Conservation (phyloP, 2,797 vertebrate species). For the Danio choprae region DNA sequence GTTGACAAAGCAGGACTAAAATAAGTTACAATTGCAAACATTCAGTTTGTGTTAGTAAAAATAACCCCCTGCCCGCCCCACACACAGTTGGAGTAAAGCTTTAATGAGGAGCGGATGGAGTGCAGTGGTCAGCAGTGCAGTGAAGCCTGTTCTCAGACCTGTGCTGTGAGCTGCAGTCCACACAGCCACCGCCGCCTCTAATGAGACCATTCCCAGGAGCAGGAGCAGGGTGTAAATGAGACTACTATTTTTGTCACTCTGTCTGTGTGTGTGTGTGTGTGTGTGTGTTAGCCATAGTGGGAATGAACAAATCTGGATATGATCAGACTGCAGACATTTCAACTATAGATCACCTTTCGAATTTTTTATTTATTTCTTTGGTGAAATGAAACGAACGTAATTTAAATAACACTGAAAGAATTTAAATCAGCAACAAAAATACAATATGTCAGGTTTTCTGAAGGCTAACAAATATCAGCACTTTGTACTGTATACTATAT, state of each 20-base stretch:
- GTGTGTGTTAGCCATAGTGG: conserved; percentile 5
- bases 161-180: conserved; percentile 16
- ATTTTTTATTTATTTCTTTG: neutral
- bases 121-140: neutral
- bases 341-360: neutral
- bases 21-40: neutral
- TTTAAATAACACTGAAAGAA: neutral
- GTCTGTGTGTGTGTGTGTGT: no score
- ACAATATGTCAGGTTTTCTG: neutral
- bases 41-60: neutral
- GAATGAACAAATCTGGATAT: conserved; percentile 31
- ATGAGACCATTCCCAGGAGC: conserved; percentile 51
- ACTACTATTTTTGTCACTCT: conserved; percentile 48
- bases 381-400: neutral
- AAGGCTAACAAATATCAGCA: neutral
- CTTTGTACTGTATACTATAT: neutral
- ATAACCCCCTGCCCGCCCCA: neutral
- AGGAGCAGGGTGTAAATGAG: conserved; percentile 55
- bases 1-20: neutral
- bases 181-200: conserved; percentile 35
- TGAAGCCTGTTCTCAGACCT: neutral
- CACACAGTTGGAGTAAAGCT: conserved; percentile 3
- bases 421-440: neutral
- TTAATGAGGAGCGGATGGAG: conserved; percentile 17
- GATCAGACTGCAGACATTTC: conserved; percentile 40